Base-by-base conservation (phyloP, 2,888 invertebrate genomes). In the Meta bourneti region DNA sequence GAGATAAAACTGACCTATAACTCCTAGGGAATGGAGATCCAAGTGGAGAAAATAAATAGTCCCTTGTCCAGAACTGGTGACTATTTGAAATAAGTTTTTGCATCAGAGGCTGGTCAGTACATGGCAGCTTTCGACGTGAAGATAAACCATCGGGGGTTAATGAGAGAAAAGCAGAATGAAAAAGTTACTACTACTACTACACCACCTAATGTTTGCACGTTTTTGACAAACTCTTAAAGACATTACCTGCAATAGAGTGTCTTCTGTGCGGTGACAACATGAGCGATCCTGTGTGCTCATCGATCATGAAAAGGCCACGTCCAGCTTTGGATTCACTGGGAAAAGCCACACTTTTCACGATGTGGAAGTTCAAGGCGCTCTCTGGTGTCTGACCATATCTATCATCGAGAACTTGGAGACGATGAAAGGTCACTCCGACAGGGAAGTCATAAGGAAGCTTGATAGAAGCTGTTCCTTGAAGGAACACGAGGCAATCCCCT, bases 281-380 rank as follows among this genome's bases (percentile, higher is more conserved):
- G 9, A 92, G 69, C 11, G 92, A 89, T 8, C 92, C 92, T 0
- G 92, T 92, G 48, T 89, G 84, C 34, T 89, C 92, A 20, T 92
- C 92, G 0, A 92, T 84, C 6, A 70, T 19, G 61, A 92, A 92
- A 1, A 89, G 80, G 6, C 84, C 83, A 4, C 92, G 72, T 11
- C 80, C 83, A 9, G 70, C 34, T 16, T 74, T 92, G 52, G 80
- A 69, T 9, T 74, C 75, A 7, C 20, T 69, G 0, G 89, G 89
- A 20, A 92, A 89, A 16, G 79, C 84, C 7, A 80, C 54, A 16
- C 74, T 89, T 20, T 70, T 85, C 20, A 89, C 49, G 48, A 92
- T 20, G 34, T 88, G 89, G 49, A 80, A 92, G 8, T 54, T 48
- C 19, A 83, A 34, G 9, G 2, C 13, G 5, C 74, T 70, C 0